phyloP scores from a whole-genome alignment of 2,113 vertebrate genomes.

The Chaetura pelagica region DNA sequence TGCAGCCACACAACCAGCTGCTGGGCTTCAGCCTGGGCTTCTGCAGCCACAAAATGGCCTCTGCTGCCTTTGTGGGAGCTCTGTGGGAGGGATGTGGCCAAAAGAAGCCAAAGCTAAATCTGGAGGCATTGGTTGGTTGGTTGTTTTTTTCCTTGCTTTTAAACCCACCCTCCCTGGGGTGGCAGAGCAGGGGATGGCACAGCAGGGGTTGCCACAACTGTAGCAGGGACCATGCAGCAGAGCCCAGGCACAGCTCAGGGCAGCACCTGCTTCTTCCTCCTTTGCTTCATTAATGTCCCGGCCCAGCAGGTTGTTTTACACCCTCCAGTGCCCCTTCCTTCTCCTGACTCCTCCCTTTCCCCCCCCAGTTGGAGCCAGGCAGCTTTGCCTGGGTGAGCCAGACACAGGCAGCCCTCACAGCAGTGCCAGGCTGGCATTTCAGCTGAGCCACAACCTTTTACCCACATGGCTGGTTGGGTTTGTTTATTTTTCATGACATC shows the following conservation, averaged over 20 bases:
- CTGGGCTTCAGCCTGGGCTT: background rate
- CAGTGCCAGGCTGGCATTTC: background rate
- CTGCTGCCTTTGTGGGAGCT: background rate
- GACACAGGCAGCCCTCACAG: accelerated
- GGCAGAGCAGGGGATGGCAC: background rate
- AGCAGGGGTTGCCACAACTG: background rate
- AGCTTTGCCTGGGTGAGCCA: background rate
- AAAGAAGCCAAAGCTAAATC: background rate
- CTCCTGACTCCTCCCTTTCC: no score
- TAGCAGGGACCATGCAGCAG: background rate
- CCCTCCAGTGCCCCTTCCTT: background rate
- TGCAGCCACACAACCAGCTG: background rate
- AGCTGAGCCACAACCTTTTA: background rate
- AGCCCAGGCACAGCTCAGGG: background rate
- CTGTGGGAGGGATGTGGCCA: background rate
- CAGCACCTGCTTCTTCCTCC: background rate
- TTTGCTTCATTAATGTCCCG: background rate
- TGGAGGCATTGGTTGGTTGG: no score
- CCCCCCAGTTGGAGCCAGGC: background rate
- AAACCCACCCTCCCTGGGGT: background rate
- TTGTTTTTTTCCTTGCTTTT: background rate
- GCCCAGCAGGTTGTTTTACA: background rate
- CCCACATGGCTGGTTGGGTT: background rate
- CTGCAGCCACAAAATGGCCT: background rate
- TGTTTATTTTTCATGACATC: background rate